phyloP scores from a whole-genome alignment of 2,888 invertebrate species.

The Trissoscelio sp. region DNA sequence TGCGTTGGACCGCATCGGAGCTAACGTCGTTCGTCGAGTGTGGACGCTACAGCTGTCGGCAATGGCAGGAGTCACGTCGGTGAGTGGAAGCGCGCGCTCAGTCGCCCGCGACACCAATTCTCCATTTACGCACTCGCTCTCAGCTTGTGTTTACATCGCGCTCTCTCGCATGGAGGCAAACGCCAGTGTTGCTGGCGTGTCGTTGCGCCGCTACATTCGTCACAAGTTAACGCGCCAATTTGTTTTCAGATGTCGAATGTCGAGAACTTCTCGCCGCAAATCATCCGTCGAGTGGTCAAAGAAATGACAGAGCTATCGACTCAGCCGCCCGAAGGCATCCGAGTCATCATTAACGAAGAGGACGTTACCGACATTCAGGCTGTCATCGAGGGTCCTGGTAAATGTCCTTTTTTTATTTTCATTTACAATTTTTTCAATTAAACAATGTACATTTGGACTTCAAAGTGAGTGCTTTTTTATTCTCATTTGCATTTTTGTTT shows the following conservation, averaged over 20 bases:
- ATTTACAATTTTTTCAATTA: no score
- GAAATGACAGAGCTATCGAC: slow-evolving; percentile 93
- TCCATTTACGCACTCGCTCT: slow-evolving; percentile 38
- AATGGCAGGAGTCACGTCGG: slow-evolving; percentile 79
- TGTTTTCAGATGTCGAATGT: slow-evolving; percentile 91
- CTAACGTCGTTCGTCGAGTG: slow-evolving; percentile 39
- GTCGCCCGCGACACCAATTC: slow-evolving; percentile 9
- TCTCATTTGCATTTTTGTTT: not conserved
- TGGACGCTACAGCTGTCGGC: slow-evolving; percentile 60
- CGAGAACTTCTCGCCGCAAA: slow-evolving; percentile 97
- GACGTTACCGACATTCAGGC: slow-evolving; percentile 98
- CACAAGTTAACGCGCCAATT: not conserved
- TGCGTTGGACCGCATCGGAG: slow-evolving; percentile 40
- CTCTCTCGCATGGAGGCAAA: slow-evolving; percentile 52
- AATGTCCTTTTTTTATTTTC: slow-evolving; percentile 35
- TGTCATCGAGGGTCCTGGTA: slow-evolving; percentile 94
- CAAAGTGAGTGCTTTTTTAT: no score
- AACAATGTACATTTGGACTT: no score
- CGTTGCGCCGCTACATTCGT: not conserved
- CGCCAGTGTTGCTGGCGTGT: not conserved
- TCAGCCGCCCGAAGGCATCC: slow-evolving; percentile 95
- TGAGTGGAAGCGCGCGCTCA: slow-evolving; percentile 71
- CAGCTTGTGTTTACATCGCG: slow-evolving; percentile 71
- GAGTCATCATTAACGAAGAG: slow-evolving; percentile 94
- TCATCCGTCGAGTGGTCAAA: slow-evolving; percentile 92